These are phyloP conservation scores for Cephus sareptanus DNA, from an alignment of 2,888 invertebrate species.

Conservation along the genomic window DNA sequence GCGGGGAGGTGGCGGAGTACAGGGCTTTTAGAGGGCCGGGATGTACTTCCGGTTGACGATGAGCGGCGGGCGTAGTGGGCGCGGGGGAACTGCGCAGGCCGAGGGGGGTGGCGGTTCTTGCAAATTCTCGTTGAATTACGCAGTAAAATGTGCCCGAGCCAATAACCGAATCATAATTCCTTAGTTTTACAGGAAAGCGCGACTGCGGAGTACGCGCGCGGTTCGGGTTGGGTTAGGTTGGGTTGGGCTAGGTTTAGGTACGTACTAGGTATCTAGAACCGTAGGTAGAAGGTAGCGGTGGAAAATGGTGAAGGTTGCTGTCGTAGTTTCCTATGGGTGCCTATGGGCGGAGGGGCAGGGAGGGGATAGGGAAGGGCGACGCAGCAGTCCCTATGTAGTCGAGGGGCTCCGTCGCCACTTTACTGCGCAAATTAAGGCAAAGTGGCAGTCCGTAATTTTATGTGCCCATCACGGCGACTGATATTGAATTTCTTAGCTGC, in stretches of 20 bases:
- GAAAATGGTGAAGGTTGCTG: no score
- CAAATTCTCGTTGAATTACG: slow-evolving; percentile 49
- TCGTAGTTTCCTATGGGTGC: neutral
- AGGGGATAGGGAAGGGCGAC: neutral
- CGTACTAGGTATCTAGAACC: no score
- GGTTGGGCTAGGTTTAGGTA: neutral
- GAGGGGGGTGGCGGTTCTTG: slow-evolving; percentile 29
- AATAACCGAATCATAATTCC: slow-evolving; percentile 57
- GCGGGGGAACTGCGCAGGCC: no score
- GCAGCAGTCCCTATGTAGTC: neutral
- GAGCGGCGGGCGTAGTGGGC: no score
- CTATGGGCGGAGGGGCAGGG: slow-evolving; percentile 11
- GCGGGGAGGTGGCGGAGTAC: slow-evolving; percentile 3
- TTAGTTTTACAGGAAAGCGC: slow-evolving; percentile 46
- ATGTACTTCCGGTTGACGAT: neutral
- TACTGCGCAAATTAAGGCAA: slow-evolving; percentile 65
- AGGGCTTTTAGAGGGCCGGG: slow-evolving; percentile 6
- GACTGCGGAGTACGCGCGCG: neutral
- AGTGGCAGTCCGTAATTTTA: slow-evolving; percentile 66
- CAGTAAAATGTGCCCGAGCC: slow-evolving; percentile 46
- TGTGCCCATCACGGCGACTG: slow-evolving; percentile 65
- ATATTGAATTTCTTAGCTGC: slow-evolving; percentile 66
- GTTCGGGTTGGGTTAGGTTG: neutral
- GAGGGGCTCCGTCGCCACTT: slow-evolving; percentile 44
- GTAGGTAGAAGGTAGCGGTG: no score